Conservation (phyloP, 2,797 vertebrate species). For the Poecilia velifera region DNA sequence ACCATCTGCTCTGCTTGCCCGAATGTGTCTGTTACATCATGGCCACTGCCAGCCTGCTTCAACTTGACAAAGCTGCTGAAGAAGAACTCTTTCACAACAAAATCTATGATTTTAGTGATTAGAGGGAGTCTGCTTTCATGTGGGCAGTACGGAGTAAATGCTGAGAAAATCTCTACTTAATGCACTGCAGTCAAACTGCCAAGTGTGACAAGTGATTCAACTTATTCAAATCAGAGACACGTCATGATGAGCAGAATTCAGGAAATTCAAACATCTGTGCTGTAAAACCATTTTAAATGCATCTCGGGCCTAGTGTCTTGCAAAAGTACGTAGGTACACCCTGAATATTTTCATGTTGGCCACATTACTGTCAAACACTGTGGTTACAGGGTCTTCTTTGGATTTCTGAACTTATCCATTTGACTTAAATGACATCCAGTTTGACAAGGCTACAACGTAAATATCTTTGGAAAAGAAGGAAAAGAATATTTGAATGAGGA, state of each 20-base stretch:
- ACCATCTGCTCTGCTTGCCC: slow-evolving; percentile 27
- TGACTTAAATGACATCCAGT: not conserved
- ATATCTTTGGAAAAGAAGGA: not conserved
- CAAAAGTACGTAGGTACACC: not conserved
- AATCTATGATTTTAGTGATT: slow-evolving; percentile 51
- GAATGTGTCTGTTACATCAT: slow-evolving; percentile 54
- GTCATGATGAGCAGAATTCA: not conserved
- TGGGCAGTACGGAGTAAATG: slow-evolving; percentile 5
- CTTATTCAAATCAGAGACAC: not conserved
- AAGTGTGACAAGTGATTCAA: slow-evolving; percentile 11
- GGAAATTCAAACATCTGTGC: not conserved
- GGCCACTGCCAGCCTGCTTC: slow-evolving; percentile 47
- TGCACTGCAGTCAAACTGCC: not conserved
- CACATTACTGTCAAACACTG: not conserved
- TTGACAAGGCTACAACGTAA: not conserved
- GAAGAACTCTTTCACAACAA: slow-evolving; percentile 38
- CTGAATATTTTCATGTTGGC: not conserved
- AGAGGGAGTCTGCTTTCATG: slow-evolving; percentile 41
- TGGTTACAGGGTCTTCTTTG: not conserved
- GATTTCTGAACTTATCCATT: not conserved
- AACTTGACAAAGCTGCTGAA: slow-evolving; percentile 56
- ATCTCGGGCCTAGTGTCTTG: not conserved
- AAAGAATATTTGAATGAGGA: not conserved
- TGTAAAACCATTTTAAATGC: not conserved
- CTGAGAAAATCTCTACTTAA: slow-evolving; percentile 11